phyloP scores from a whole-genome alignment of 2,888 invertebrate species.

The Hoplodrina ambigua region DNA sequence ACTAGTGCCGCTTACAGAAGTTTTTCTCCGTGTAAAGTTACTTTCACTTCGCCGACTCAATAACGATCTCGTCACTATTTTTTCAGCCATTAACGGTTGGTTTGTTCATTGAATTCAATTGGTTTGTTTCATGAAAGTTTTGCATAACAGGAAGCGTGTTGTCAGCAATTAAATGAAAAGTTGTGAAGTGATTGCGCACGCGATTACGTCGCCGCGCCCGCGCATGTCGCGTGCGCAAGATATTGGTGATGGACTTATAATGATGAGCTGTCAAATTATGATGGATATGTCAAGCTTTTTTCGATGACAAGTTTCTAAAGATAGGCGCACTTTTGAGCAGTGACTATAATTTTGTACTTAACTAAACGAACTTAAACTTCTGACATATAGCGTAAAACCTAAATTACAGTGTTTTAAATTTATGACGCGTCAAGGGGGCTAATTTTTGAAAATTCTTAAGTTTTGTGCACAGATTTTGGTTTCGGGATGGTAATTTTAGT shows the following conservation, averaged over 20 bases:
- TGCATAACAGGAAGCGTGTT: slow-evolving; percentile 67
- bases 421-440: too few relatives aligned
- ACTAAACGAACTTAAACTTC: too few relatives aligned
- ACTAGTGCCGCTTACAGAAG: not conserved
- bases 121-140: slow-evolving; percentile 60
- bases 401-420: too few relatives aligned
- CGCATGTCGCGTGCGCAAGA: slow-evolving; percentile 37
- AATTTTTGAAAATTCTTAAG: too few relatives aligned
- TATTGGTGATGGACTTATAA: slow-evolving; percentile 28
- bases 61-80: slow-evolving; percentile 2
- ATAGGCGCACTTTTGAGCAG: too few relatives aligned
- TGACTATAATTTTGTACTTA: too few relatives aligned
- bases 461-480: too few relatives aligned
- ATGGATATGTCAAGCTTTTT: slow-evolving; percentile 12
- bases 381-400: too few relatives aligned
- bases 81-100: slow-evolving; percentile 23
- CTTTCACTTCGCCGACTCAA: slow-evolving; percentile 34
- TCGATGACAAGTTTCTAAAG: not conserved
- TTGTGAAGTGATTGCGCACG: slow-evolving; percentile 60
- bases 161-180: slow-evolving; percentile 70
- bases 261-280: slow-evolving; percentile 26
- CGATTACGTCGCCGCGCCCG: slow-evolving; percentile 38
- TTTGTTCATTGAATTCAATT: slow-evolving; percentile 43
- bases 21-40: slow-evolving; percentile 8
- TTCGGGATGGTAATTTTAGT: too few relatives aligned